Base-by-base conservation (phyloP, 2,888 invertebrate genomes). In the Eupithecia pulchellata region DNA sequence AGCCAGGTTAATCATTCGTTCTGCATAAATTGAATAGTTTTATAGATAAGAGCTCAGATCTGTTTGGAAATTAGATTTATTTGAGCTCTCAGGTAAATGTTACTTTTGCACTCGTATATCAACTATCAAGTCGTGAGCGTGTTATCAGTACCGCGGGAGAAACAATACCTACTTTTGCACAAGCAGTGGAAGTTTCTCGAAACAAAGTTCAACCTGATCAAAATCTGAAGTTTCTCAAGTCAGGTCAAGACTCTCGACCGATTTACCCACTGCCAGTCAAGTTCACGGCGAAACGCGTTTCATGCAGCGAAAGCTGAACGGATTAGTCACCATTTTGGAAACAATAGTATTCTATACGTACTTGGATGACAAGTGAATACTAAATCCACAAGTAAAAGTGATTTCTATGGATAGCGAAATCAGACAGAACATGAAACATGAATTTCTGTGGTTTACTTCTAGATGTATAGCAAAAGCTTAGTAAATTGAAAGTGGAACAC, bases 1-100 rank as follows among this genome's bases (percentile, higher is more conserved):
- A 78, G 67, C 76, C 77, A 74, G 74, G 75, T 74, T 74, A 79
- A 82, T 81, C 79, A 77, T 73, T 73, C 67, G 67, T 69, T 73
- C 69, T 73, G 73, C 73, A 73, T 73, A 73, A 69, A 73, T 73
- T 73, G 73, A 73, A 73, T 73, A 73, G 61, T 55, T 73, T 57
- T 25, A 67, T 47, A 61, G 67, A 69, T 73, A 73, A 69, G 47
- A 62, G 65, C 64, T 69, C 34, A 67, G 64, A 72, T 69, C 64
- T 69, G 55, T 73, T 36, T 42, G 42, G 66, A 72, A 72, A 69
- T 63, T 63, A 25, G 47, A 72, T 72, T 66, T 68, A 66, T 66
- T 63, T 32, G 36, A 11, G 47, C 52, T 65, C n/a, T 47, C n/a
- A 68, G 47, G 60, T 14, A 61, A 61, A 61, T 61, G 61, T 61